Percentiles rank a stretch among this genome's conserved stretches.
phyloP scores from a whole-genome alignment of 1,140 invertebrate genomes.

The Lordiphosa stackelbergi region DNA sequence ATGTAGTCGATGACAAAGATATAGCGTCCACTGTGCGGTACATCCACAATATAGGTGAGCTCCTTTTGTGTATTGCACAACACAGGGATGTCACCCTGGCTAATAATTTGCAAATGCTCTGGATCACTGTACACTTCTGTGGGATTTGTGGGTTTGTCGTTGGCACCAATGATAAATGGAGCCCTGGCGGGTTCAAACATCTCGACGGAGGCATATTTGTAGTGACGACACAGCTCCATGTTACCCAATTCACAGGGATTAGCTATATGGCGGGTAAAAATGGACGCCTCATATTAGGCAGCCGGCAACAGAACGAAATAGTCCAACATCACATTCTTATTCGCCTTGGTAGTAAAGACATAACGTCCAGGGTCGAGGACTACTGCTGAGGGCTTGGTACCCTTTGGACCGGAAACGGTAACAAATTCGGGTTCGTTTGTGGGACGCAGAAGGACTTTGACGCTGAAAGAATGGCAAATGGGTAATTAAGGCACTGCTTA shows the following conservation, averaged over 20 bases:
- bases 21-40: slow-evolving; percentile 68
- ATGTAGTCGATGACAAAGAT: slow-evolving; percentile 76
- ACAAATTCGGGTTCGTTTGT: slow-evolving; percentile 84
- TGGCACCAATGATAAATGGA: slow-evolving; percentile 51
- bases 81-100: slow-evolving; percentile 68
- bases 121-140: slow-evolving; percentile 60
- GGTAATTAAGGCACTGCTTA: neutral
- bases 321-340: slow-evolving; percentile 90
- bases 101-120: slow-evolving; percentile 66
- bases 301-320: slow-evolving; percentile 97
- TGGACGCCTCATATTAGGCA: slow-evolving; percentile 95
- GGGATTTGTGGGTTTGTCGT: slow-evolving; percentile 50
- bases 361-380: slow-evolving; percentile 95
- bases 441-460: slow-evolving; percentile 86
- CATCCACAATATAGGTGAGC: slow-evolving; percentile 66
- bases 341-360: slow-evolving; percentile 88
- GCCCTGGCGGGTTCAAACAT: slow-evolving; percentile 63
- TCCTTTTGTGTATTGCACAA: slow-evolving; percentile 56
- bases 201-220: slow-evolving; percentile 87
- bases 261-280: slow-evolving; percentile 90
- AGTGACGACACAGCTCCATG: slow-evolving; percentile 84
- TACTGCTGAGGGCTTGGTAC: slow-evolving; percentile 86
- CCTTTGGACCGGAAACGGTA: slow-evolving; percentile 85
- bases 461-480: slow-evolving; percentile 58
- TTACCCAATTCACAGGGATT: slow-evolving; percentile 88